Conservation (phyloP, 1,140 invertebrate genomes). For the Teleopsis dalmanni region DNA sequence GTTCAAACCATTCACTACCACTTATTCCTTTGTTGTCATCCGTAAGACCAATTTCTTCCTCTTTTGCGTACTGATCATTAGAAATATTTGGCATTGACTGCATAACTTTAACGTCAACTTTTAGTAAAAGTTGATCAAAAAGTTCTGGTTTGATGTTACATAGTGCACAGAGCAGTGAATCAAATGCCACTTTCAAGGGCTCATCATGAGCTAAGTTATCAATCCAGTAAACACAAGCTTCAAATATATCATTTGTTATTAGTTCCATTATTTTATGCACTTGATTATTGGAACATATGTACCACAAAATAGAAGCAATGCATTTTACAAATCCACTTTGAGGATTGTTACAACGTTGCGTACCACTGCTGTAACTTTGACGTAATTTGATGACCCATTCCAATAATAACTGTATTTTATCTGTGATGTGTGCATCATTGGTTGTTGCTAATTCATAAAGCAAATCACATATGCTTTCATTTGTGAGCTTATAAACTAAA, state of each 20-base stretch:
- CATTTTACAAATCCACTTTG: slow-evolving; percentile 48
- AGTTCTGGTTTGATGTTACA: slow-evolving; percentile 73
- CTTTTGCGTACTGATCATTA: neutral
- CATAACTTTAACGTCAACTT: slow-evolving; percentile 60
- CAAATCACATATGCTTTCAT: slow-evolving; percentile 70
- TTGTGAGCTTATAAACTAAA: slow-evolving; percentile 38
- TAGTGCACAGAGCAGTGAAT: slow-evolving; percentile 71
- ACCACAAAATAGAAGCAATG: slow-evolving; percentile 75
- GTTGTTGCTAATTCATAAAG: slow-evolving; percentile 66
- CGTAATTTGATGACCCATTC: slow-evolving; percentile 39
- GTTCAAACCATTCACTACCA: slow-evolving; percentile 50
- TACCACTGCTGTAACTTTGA: slow-evolving; percentile 28
- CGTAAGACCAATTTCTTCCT: slow-evolving; percentile 47
- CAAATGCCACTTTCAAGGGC: slow-evolving; percentile 64
- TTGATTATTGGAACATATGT: slow-evolving; percentile 55
- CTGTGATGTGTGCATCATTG: slow-evolving; percentile 46
- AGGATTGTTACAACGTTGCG: slow-evolving; percentile 35
- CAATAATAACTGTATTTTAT: slow-evolving; percentile 40
- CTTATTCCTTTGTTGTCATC: slow-evolving; percentile 62
- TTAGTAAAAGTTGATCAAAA: slow-evolving; percentile 65
- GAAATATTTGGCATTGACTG: slow-evolving; percentile 54
- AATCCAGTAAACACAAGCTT: slow-evolving; percentile 70
- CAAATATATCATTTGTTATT: slow-evolving; percentile 62
- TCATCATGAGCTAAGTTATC: slow-evolving; percentile 55
- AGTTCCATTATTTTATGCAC: slow-evolving; percentile 57